Base-by-base conservation (phyloP, 92 coral and sea anemone species). In the Siderastrea siderea region DNA sequence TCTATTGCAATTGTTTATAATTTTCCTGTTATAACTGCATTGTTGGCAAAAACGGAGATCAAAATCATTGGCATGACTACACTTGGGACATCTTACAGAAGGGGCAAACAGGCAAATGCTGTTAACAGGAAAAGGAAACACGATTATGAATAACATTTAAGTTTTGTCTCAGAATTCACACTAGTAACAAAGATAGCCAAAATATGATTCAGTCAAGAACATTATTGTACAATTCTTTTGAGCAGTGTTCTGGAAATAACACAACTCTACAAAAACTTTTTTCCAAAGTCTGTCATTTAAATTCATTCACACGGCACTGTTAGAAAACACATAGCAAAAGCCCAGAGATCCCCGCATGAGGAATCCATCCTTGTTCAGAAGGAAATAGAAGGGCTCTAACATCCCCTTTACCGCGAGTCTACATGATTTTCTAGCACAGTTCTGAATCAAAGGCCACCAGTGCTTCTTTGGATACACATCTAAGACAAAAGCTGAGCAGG, bases 401-500 rank as follows among this genome's bases (percentile, higher is more conserved):
- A 26, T 26, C 38, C 38, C 38, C 38, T 26, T 26, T 26, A 26
- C 38, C 44, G 76, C 87, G 3, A 88, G 50, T 52, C 6, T 79
- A 44, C 26, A 26, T n/a, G 61, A 77, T 51, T 47, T 52, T 2
- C 63, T 13, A 44, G 84, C 69, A 52, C 54, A 61, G 43, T 14
- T 47, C 11, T 61, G 0, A 14, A 77, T 13, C 47, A 85, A 62
- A 47, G 67, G 87, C 91, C 91, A 88, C 95, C 90, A 88, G 68
- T 84, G 84, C 61, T 78, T 77, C 74, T 83, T 79, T 3, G 95
- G 95, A 45, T 88, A 88, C 2, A 69, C 72, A 75, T 83, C 86
- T 66, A 93, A 53, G 17, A 73, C 81, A 16, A 93, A 52, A 12
- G 84, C 4, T 12, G 96, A 83, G 58, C 93, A 93, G 1, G 82